Evolutionary conservation across 1,140 invertebrate species (phyloP), one percentile per base, ranked within the genome.

Genomic region (Oryzaephilus surinamensis): DNA sequence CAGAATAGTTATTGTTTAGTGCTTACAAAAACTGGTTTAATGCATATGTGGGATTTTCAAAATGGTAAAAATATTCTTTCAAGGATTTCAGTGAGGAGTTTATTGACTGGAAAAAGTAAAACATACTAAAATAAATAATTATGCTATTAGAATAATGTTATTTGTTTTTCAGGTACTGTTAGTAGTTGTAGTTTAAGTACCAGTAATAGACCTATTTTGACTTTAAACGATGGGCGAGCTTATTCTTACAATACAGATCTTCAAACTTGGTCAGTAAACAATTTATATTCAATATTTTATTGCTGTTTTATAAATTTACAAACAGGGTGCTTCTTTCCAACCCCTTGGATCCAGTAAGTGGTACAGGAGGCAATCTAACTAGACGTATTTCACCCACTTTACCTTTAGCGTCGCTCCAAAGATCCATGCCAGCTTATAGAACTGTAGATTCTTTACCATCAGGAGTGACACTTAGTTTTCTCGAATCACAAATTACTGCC

Each of bases 401-500:
- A 31, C 59, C 61, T 2, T 37, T 63, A 33, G 55, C 54, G 6
- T 60, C 59, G 2, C 17, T 62, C 20, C 61, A 55, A 50, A 51
- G 44, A 32, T 24, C 32, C 6, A 54, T 60, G 44, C 45, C 47
- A 32, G 29, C 41, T 6, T 51, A 43, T n/a, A 55, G 41, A 63
- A 32, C 40, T 6, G 51, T 48, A 18, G 56, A 60, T 34, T 50
- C 48, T 13, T 38, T 61, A 51, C 61, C 64, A 47, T 50, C 64
- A 6, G 64, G 61, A 20, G 68, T 69, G 17, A 79, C 75, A 2
- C 54, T 84, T 13, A 80, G 77, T 38, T 85, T 84, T 60, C 66
- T 91, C 14, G 85, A 90, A 58, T 72, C 74, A 47, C 85, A 90
- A 55, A 58, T 90, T 32, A 66, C 78, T 3, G 71, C 77, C 20